Conservation (phyloP, 2,113 vertebrate species). For the Danionella cerebrum region DNA sequence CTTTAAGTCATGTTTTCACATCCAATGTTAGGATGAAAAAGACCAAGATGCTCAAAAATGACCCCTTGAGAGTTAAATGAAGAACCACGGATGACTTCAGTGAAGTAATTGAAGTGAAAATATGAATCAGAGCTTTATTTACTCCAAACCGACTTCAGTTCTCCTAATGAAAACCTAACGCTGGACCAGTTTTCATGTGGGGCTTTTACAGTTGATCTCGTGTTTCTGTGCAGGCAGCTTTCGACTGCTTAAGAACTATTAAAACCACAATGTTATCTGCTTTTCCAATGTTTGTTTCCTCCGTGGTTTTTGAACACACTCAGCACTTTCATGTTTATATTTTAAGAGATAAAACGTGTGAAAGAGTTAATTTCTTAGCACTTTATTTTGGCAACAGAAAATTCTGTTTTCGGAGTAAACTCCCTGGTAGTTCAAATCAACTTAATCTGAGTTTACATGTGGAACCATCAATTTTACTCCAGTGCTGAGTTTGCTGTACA, state of each 20-base stretch:
- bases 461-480: no score
- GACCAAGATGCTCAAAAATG: background rate
- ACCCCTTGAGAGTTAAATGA: constrained; percentile 14
- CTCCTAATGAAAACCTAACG: constrained; percentile 8
- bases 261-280: constrained; percentile 41
- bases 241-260: constrained; percentile 49
- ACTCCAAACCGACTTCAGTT: constrained; percentile 11
- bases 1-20: background rate
- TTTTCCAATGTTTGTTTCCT: constrained; percentile 22
- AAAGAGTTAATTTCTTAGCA: no score
- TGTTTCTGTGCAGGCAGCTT: constrained; percentile 44
- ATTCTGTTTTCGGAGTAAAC: no score
- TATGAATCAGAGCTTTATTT: background rate
- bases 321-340: no score
- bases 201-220: constrained; percentile 26
- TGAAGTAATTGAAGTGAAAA: constrained; percentile 11
- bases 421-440: no score
- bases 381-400: no score
- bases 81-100: constrained; percentile 9
- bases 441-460: no score
- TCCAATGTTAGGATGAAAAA: constrained; percentile 5
- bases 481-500: no score
- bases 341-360: no score
- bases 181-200: constrained; percentile 13
- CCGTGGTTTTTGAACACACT: constrained; percentile 16